Base-by-base conservation (phyloP, 2,888 invertebrate species). In the Pollenia amentaria region DNA sequence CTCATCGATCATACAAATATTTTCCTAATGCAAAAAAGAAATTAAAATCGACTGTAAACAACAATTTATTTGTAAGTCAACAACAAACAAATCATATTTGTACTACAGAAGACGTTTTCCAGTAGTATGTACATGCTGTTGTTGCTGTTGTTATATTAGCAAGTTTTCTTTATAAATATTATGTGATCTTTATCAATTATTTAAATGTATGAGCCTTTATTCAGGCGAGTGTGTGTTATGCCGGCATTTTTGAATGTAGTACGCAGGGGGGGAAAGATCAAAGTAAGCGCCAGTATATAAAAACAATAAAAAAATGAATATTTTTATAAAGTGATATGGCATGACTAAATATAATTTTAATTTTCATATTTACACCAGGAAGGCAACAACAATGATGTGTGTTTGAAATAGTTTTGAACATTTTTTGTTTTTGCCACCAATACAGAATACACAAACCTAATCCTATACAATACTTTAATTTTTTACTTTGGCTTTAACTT, bases 321-420 rank as follows among this genome's bases (percentile, higher is more conserved):
- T 92, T 92, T 93, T 92, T 92, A 92, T 92, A 92, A 92, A 92
- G 90, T 92, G 91, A 91, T 93, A 92, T 92, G 91, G 92, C 93
- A 93, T 93, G 92, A 92, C 93, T 93, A 92, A 93, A 93, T 92
- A 92, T 90, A 92, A 92, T 92, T 92, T 92, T 64, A 83, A 73
- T 55, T 69, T 77, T 84, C 18, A 29, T 0, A 29, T 29, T 29
- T 29, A 29, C 29, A 29, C 29, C 29, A 29, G 29, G 29, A 29
- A 29, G 29, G 6, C 53, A 53, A 21, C 18, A 53, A 2, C 53
- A 7, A 21, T 9, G 18, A 7, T 53, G 29, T 18, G 10, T 53
- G 11, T 53, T 53, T 11, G 3, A 11, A 53, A 10, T 53, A 18
- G 7, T 53, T 53, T 53, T 16, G 51, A n/a, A n/a, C 1, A 53